phyloP scores from a whole-genome alignment of 1,140 invertebrate genomes.

The Diuraphis noxia region DNA sequence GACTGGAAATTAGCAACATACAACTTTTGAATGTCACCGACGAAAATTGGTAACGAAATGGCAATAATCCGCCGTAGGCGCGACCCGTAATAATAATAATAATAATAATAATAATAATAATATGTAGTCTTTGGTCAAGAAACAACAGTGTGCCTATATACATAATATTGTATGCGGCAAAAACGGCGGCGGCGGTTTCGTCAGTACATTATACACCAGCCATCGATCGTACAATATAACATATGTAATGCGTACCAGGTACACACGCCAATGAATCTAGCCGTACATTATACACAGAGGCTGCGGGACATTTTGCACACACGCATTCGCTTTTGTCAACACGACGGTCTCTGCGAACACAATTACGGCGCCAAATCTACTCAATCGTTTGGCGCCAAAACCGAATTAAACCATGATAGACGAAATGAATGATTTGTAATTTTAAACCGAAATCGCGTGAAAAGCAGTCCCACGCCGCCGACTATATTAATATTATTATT shows the following conservation, averaged over 20 bases:
- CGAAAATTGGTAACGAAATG: not conserved
- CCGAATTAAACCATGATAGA: constrained; percentile 34
- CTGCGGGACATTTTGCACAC: constrained; percentile 28
- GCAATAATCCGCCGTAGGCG: not conserved
- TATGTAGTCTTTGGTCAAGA: not conserved
- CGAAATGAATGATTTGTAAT: constrained; percentile 41
- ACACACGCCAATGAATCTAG: not conserved
- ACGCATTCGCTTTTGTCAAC: not conserved
- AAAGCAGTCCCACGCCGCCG: constrained; percentile 27
- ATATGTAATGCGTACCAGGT: not conserved
- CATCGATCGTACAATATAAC: not conserved
- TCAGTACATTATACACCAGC: not conserved
- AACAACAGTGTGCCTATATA: not conserved
- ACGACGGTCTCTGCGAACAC: not conserved
- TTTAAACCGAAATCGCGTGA: constrained; percentile 30
- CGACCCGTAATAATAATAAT: not conserved
- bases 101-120: not conserved
- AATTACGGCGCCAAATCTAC: constrained; percentile 40
- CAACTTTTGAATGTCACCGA: constrained; percentile 29
- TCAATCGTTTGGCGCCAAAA: constrained; percentile 39
- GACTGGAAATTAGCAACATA: not conserved
- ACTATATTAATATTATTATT: not conserved
- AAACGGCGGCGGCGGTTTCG: not conserved
- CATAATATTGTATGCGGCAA: not conserved
- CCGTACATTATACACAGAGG: not conserved